Evolutionary conservation across 2,113 vertebrate species (phyloP).

Genomic region (Hyaena hyaena): DNA sequence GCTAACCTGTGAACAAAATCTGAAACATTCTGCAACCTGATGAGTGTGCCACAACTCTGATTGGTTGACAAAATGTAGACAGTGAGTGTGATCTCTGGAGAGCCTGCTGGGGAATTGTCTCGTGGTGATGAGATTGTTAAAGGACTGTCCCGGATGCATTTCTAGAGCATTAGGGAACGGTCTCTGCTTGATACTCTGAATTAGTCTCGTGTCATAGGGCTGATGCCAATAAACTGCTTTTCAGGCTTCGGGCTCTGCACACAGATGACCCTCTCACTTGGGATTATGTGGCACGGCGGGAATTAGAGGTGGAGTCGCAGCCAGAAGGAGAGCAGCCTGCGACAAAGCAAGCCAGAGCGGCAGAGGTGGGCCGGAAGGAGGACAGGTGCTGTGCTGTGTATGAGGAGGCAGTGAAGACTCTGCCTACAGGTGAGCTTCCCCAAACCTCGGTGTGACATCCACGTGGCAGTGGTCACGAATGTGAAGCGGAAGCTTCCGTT

Average conservation of each 20-base stretch:
- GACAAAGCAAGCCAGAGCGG: constrained; percentile 87
- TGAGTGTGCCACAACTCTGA: not conserved
- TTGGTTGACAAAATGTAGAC: not conserved
- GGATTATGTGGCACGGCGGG: constrained; percentile 94
- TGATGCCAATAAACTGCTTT: not conserved
- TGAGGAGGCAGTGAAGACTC: constrained; percentile 91
- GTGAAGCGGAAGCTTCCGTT: not conserved
- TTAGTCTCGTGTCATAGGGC: not conserved
- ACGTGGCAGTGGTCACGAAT: accelerated
- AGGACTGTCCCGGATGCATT: not conserved
- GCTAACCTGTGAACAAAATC: constrained; percentile 4
- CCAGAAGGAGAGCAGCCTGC: constrained; percentile 76
- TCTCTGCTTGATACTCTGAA: not conserved
- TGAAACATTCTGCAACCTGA: constrained; percentile 23
- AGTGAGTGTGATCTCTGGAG: not conserved
- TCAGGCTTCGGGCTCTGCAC: constrained; percentile 90
- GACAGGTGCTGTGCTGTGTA: constrained; percentile 93
- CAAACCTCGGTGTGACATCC: accelerated
- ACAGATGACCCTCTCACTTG: constrained; percentile 91
- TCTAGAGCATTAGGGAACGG: not conserved
- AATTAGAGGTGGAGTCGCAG: constrained; percentile 86
- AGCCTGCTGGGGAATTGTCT: not conserved
- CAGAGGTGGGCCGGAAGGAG: constrained; percentile 88
- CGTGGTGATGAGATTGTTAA: not conserved
- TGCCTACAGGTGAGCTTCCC: constrained; percentile 89